Conservation (phyloP, 2,113 vertebrate species). For the Limnothrissa miodon region DNA sequence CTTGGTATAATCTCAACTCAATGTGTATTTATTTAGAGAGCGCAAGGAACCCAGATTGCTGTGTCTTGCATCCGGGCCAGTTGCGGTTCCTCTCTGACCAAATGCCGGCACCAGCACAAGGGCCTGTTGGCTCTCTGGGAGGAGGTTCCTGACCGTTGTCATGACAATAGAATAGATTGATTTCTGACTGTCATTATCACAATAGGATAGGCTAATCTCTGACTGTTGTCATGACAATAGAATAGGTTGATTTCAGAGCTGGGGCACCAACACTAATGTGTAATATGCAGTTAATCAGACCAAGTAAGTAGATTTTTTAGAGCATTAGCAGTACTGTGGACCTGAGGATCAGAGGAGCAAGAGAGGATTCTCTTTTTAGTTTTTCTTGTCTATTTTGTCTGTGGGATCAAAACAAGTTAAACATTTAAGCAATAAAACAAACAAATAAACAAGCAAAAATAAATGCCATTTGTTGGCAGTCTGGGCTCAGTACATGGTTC, state of each 20-base stretch:
- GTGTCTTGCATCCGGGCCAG: too few relatives aligned
- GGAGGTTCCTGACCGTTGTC: background rate
- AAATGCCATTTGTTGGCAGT: background rate
- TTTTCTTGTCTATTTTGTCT: background rate
- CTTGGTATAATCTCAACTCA: background rate
- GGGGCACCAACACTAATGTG: background rate
- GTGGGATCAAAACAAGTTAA: background rate
- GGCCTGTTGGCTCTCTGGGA: background rate
- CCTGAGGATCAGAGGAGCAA: background rate
- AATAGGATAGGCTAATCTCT: background rate
- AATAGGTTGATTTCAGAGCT: background rate
- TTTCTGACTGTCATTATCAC: background rate
- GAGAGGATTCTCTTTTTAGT: background rate
- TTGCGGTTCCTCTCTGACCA: too few relatives aligned
- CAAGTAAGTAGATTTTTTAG: too few relatives aligned
- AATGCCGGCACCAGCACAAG: background rate
- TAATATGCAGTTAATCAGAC: background rate
- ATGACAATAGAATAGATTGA: background rate
- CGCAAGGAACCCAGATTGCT: background rate
- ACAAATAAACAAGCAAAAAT: too few relatives aligned
- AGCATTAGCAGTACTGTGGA: too few relatives aligned
- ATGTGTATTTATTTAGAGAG: conserved; percentile 11
- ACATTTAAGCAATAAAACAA: background rate
- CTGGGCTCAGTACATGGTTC: background rate
- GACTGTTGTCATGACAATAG: too few relatives aligned